phyloP scores from a whole-genome alignment of 1,140 invertebrate species.

The Neomicropteryx cornuta region DNA sequence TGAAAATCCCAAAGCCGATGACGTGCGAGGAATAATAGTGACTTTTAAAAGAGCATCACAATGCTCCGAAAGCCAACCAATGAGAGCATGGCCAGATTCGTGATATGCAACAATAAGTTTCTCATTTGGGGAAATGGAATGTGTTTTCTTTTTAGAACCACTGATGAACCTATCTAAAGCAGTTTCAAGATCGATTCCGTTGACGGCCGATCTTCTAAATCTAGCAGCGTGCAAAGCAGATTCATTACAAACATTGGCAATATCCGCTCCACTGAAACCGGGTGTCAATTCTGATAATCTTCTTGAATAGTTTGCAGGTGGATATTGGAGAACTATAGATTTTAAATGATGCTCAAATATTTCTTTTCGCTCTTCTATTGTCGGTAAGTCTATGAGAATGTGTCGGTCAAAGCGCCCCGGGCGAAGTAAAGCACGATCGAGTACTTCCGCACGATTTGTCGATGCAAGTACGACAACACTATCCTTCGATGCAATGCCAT shows the following conservation, averaged over 20 bases:
- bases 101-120: slow-evolving; percentile 12
- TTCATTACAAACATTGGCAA: slow-evolving; percentile 92
- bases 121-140: slow-evolving; percentile 11
- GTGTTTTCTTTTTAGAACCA: slow-evolving; percentile 12
- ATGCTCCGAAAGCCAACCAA: slow-evolving; percentile 4
- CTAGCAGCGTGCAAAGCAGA: slow-evolving; percentile 85
- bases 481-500: slow-evolving; percentile 81
- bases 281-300: slow-evolving; percentile 14
- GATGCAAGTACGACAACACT: slow-evolving; percentile 85
- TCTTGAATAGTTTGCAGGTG: slow-evolving; percentile 14
- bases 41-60: slow-evolving; percentile 13
- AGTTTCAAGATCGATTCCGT: slow-evolving; percentile 65
- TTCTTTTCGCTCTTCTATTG: slow-evolving; percentile 71
- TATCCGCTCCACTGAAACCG: slow-evolving; percentile 66
- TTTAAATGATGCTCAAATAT: slow-evolving; percentile 83
- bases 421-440: slow-evolving; percentile 83
- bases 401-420: slow-evolving; percentile 92
- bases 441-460: slow-evolving; percentile 85
- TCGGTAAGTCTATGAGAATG: slow-evolving; percentile 87
- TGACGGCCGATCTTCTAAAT: slow-evolving; percentile 53
- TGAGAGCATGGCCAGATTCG: slow-evolving; percentile 16
- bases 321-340: slow-evolving; percentile 13
- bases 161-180: slow-evolving; percentile 77
- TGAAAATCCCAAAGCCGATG: slow-evolving; percentile 2
- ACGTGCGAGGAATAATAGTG: slow-evolving; percentile 10